Conservation (phyloP, 2,888 invertebrate species). For the Epistrophe eligans region DNA sequence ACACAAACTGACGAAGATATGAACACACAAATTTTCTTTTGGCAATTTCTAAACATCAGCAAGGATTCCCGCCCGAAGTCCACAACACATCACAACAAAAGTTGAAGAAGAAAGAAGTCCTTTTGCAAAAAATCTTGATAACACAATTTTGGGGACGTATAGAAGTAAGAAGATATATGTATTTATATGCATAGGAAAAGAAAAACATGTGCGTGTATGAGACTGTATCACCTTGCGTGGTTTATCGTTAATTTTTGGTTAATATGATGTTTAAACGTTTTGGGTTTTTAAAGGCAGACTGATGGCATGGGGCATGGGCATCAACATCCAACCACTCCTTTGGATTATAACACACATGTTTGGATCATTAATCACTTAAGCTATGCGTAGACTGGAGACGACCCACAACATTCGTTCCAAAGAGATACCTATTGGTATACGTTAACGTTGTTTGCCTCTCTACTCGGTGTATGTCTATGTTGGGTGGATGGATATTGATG, state of each 20-base stretch:
- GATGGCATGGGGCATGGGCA: conserved; percentile 21
- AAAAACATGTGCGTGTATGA: conserved; percentile 24
- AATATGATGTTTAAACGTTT: conserved; percentile 73
- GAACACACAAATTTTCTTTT: conserved; percentile 57
- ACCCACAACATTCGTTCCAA: conserved; percentile 78
- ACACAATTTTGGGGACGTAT: conserved; percentile 20
- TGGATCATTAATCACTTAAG: conserved; percentile 82
- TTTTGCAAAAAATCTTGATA: conserved; percentile 66
- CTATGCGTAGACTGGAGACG: conserved; percentile 79
- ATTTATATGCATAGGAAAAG: not conserved
- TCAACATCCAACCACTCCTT: conserved; percentile 49
- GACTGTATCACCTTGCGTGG: conserved; percentile 67
- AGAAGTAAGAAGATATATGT: not conserved
- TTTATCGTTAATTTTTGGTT: conserved; percentile 74
- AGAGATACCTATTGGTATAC: conserved; percentile 29
- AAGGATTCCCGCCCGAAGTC: conserved; percentile 7
- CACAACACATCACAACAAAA: not conserved
- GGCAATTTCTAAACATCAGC: conserved; percentile 66
- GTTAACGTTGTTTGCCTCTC: not conserved
- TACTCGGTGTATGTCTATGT: not conserved
- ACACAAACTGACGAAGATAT: conserved; percentile 33
- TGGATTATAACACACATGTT: conserved; percentile 80
- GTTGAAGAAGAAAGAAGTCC: conserved; percentile 37
- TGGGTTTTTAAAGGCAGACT: conserved; percentile 26
- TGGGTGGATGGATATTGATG: conserved; percentile 27